Percentiles rank a stretch among this genome's conserved stretches.
phyloP scores from a whole-genome alignment of 2,888 invertebrate genomes.

The Gortyna flavago region DNA sequence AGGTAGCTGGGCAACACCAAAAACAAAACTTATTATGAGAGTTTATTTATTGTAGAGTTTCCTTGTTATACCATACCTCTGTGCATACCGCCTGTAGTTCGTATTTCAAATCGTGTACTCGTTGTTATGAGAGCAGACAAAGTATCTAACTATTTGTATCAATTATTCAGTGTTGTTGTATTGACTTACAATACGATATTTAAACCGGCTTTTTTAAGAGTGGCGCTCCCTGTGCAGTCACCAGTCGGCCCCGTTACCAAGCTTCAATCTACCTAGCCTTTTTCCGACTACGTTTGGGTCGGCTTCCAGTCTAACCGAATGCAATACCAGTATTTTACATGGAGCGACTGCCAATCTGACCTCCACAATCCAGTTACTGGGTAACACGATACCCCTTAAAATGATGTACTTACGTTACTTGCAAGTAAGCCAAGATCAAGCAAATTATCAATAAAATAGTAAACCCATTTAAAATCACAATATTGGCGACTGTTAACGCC shows the following conservation, averaged over 20 bases:
- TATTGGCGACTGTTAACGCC: background rate
- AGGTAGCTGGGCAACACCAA: background rate
- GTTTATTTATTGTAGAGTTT: background rate
- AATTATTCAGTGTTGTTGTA: background rate
- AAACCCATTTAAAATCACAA: background rate
- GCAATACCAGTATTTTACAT: too few species aligned
- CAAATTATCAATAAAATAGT: background rate
- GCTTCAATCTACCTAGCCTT: too few species aligned
- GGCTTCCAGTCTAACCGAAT: too few species aligned
- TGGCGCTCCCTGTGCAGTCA: too few species aligned
- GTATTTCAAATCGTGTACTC: background rate
- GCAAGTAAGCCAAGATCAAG: slow-evolving; percentile 9
- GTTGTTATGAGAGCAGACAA: background rate
- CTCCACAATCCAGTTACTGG: too few species aligned
- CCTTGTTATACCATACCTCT: slow-evolving; percentile 1
- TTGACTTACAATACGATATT: too few species aligned
- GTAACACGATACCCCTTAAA: too few species aligned
- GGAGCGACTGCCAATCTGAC: too few species aligned
- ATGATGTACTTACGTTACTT: background rate
- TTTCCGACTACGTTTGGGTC: too few species aligned
- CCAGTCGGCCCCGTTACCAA: too few species aligned
- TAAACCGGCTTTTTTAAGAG: too few species aligned
- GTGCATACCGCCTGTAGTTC: background rate
- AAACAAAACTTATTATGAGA: background rate
- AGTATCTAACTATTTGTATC: background rate